Base-by-base conservation (phyloP, 1,140 invertebrate species). In the Drosophila grimshawi region DNA sequence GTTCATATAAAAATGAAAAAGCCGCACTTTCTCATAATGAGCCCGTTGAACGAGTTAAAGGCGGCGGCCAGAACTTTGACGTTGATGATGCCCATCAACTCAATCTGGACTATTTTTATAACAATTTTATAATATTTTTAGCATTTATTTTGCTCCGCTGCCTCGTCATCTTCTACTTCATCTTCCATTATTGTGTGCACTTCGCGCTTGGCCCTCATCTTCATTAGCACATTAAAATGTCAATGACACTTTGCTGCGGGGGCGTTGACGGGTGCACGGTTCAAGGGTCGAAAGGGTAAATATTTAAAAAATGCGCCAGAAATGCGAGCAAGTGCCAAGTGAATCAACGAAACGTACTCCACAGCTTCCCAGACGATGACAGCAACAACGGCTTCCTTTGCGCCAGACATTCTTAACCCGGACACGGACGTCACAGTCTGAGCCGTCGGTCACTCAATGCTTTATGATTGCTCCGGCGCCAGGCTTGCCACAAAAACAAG, bases 211-310 rank as follows among this genome's bases (percentile, higher is more conserved):
- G 78, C 73, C 85, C 80, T 81, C 80, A 85, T 81, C 85, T 89
- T 89, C 85, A 89, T 89, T 89, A 89, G 85, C 85, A 83, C 85
- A 89, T 89, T 89, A 89, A 89, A 89, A 89, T 89, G 85, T 89
- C 85, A 89, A 89, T 89, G 85, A 89, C 85, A 85, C 80, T 89
- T 78, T 57, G 65, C 52, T 43, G 68, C 56, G 70, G 43, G 53
- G 76, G 78, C 62, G 63, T 35, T 11, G 56, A 49, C 49, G 59
- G 66, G 7, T 59, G 35, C 11, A 35, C 19, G 32, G 69, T 45
- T 63, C 45, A 60, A 69, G 72, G 73, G 68, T 64, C 68, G 51
- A 88, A 89, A 79, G 82, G 82, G 82, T 86, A 86, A 81, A 52
- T 76, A 85, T 88, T 78, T 72, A 55, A 88, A 83, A 89, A 88